phyloP scores from a whole-genome alignment of 2,797 vertebrate genomes.

The Capromys pilorides region DNA sequence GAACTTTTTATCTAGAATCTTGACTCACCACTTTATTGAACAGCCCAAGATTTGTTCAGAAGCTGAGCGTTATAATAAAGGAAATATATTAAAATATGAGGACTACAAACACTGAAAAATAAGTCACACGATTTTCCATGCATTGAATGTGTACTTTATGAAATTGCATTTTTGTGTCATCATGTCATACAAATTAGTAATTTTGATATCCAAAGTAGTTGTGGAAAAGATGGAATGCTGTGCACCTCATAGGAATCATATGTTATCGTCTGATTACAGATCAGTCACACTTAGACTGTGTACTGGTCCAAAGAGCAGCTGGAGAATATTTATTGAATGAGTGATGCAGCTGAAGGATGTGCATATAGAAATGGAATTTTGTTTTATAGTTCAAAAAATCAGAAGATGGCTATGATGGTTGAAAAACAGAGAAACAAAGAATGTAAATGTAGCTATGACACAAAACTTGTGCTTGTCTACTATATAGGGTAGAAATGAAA shows the following conservation, averaged over 20 bases:
- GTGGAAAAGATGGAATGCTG: background rate
- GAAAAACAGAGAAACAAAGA: background rate
- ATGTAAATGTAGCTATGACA: background rate
- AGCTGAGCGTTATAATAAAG: conserved; percentile 55
- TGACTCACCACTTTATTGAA: conserved; percentile 62
- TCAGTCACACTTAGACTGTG: background rate
- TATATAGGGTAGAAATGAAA: background rate
- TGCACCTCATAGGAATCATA: background rate
- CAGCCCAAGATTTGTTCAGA: background rate
- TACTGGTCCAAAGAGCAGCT: background rate
- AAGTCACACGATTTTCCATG: background rate
- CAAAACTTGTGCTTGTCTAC: background rate
- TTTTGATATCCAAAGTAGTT: conserved; percentile 6
- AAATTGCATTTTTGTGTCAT: background rate
- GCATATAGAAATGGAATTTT: background rate
- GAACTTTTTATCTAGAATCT: conserved; percentile 71
- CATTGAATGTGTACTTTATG: background rate
- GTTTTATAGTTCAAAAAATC: background rate
- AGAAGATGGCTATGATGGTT: background rate
- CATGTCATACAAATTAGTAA: background rate
- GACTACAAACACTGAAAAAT: background rate
- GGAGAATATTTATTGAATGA: background rate
- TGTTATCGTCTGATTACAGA: background rate
- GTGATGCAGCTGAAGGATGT: background rate
- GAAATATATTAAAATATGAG: conserved; percentile 60